Percentiles rank a stretch among this genome's conserved stretches.
Conservation (phyloP, 2,888 invertebrate species). For the Platypus cylindrus region DNA sequence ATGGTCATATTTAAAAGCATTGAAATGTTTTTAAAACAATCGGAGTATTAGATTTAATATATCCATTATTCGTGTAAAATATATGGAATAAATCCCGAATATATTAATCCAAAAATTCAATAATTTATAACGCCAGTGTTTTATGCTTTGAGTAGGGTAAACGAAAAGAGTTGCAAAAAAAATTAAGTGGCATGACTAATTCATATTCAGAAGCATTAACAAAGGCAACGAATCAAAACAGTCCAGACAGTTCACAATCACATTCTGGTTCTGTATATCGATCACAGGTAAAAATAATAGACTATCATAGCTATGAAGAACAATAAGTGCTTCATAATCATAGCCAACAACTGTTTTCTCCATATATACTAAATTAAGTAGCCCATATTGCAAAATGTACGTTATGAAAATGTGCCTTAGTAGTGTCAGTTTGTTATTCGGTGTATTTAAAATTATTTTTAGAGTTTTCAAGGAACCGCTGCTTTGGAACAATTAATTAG, state of each 20-base stretch:
- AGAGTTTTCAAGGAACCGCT: conserved; percentile 37
- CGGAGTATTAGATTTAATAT: too few species aligned
- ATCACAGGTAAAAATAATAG: conserved; percentile 28
- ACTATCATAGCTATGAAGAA: neutral
- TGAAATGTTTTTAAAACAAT: too few species aligned
- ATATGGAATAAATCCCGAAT: too few species aligned
- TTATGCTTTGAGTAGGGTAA: conserved; percentile 10
- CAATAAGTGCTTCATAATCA: neutral
- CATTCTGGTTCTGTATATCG: conserved; percentile 36
- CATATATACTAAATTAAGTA: too few species aligned
- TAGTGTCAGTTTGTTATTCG: too few species aligned
- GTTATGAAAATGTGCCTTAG: too few species aligned
- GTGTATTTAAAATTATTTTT: too few species aligned
- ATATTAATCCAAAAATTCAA: neutral
- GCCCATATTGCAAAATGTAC: too few species aligned
- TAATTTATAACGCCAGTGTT: too few species aligned
- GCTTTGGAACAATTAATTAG: conserved; percentile 32
- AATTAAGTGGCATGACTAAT: conserved; percentile 29
- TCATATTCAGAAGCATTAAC: conserved; percentile 27
- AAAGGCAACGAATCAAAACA: conserved; percentile 10
- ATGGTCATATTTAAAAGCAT: too few species aligned
- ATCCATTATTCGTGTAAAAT: too few species aligned
- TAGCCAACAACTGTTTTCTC: too few species aligned
- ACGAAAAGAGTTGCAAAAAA: conserved; percentile 41
- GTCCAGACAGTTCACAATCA: conserved; percentile 34